Percentiles rank a stretch among this genome's conserved stretches.
Conservation (phyloP, 1,140 invertebrate species). For the Papilio polytes region DNA sequence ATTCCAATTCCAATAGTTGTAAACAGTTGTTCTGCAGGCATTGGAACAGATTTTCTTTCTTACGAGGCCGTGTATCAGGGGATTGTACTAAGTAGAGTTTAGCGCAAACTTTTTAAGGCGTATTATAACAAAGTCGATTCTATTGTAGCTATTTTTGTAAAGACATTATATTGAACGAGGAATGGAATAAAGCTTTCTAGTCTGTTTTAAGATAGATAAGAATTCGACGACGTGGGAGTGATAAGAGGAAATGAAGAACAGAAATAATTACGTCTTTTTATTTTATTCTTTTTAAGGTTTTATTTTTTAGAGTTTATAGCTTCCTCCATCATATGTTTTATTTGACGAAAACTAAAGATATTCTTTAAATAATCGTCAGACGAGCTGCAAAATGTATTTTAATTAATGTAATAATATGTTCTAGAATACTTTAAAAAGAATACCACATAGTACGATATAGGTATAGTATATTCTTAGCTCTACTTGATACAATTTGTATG, state of each 20-base stretch:
- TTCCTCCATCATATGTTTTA: neutral
- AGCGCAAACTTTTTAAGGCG: conserved; percentile 31
- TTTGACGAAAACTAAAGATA: conserved; percentile 11
- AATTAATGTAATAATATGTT: neutral
- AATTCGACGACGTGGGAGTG: neutral
- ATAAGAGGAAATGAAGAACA: neutral
- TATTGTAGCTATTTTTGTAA: conserved; percentile 18
- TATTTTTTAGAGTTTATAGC: too few relatives aligned
- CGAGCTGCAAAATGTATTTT: neutral
- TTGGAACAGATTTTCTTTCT: conserved; percentile 37
- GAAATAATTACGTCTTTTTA: neutral
- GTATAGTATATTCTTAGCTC: too few relatives aligned
- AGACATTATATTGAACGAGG: neutral
- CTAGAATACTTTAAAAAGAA: neutral
- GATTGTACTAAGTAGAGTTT: conserved; percentile 29
- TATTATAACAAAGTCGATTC: conserved; percentile 21
- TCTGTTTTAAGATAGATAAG: too few relatives aligned
- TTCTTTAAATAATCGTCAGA: neutral
- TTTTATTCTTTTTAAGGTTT: neutral
- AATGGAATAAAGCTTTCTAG: neutral
- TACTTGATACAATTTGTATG: too few relatives aligned
- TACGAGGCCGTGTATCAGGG: conserved; percentile 28
- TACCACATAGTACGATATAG: too few relatives aligned
- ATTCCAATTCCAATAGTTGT: conserved; percentile 32
- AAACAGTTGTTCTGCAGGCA: conserved; percentile 32